Evolutionary conservation across 2,888 invertebrate species (phyloP).

Genomic region (Gandaritis pyraliata): DNA sequence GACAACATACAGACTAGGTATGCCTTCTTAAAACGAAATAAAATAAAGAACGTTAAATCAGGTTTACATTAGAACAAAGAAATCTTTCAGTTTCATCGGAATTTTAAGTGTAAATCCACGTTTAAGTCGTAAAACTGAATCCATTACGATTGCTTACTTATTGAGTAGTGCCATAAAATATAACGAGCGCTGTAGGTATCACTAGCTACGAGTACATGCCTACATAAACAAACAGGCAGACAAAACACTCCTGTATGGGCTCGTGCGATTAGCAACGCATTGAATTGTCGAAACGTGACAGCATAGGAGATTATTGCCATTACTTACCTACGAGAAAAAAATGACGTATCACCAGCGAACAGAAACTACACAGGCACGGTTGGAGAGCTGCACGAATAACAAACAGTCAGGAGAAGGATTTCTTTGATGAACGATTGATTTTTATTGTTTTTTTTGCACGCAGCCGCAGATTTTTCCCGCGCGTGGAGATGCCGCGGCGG

Average conservation of each 20-base stretch:
- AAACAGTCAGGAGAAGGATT: conserved; percentile 21
- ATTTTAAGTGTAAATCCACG: conserved; percentile 55
- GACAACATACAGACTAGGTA: conserved; percentile 1
- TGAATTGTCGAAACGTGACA: conserved; percentile 75
- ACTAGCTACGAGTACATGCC: conserved; percentile 29
- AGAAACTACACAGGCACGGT: conserved; percentile 27
- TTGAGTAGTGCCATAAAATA: conserved; percentile 56
- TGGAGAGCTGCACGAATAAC: background rate
- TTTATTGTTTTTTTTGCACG: conserved; percentile 41
- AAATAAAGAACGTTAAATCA: conserved; percentile 54
- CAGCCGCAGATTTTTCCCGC: conserved; percentile 41
- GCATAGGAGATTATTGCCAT: conserved; percentile 59
- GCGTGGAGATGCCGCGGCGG: conserved; percentile 48
- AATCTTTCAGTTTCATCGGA: conserved; percentile 55
- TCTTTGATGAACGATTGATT: conserved; percentile 43
- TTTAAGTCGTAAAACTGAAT: conserved; percentile 47
- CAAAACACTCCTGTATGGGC: conserved; percentile 66
- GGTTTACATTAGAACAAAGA: conserved; percentile 48
- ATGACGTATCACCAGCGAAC: conserved; percentile 13
- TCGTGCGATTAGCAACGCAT: conserved; percentile 64
- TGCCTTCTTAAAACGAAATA: conserved; percentile 39
- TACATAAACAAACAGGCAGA: conserved; percentile 54
- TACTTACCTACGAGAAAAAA: conserved; percentile 53
- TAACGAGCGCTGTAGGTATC: conserved; percentile 51
- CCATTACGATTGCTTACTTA: conserved; percentile 44